These are phyloP conservation scores for Amphiprion clarkii DNA, from an alignment of 2,797 vertebrate genomes.

Conservation along the genomic window DNA sequence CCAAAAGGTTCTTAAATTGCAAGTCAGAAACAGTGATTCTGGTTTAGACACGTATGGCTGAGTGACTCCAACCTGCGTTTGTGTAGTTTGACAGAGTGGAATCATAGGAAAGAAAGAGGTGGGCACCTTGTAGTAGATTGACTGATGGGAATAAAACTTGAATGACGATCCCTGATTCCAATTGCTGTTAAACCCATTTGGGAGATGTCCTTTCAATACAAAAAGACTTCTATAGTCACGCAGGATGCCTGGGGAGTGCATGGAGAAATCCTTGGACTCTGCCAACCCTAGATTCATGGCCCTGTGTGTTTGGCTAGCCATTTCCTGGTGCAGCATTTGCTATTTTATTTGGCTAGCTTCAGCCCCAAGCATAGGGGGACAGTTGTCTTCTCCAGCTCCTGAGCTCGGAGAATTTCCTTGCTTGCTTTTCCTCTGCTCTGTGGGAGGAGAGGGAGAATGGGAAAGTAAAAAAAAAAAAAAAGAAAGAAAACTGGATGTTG, in stretches of 20 bases:
- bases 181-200: slow-evolving; percentile 86
- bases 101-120: too few species aligned
- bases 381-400: slow-evolving; percentile 88
- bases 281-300: slow-evolving; percentile 89
- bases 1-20: too few species aligned
- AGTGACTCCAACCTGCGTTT: too few species aligned
- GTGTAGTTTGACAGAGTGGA: too few species aligned
- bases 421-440: slow-evolving; percentile 89
- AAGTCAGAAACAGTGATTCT: too few species aligned
- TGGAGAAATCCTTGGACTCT: slow-evolving; percentile 88
- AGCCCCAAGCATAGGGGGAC: slow-evolving; percentile 88
- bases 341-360: slow-evolving; percentile 93
- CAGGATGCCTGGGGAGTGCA: slow-evolving; percentile 84
- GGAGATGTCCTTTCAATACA: slow-evolving; percentile 88
- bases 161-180: slow-evolving; percentile 54
- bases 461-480: slow-evolving; percentile 11
- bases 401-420: slow-evolving; percentile 85
- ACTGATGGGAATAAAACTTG: slow-evolving; percentile 16
- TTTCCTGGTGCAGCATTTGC: slow-evolving; percentile 90
- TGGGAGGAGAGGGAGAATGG: slow-evolving; percentile 67
- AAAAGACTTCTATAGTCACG: slow-evolving; percentile 90
- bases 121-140: neutral
- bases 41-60: too few species aligned
- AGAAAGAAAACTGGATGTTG: slow-evolving; percentile 42
- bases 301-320: slow-evolving; percentile 90